A percentile compares a stretch with the other conserved stretches of the same genome.
These are phyloP conservation scores for Drosophila subpulchrella DNA, from an alignment of 1,140 invertebrate species.

Conservation along the genomic window DNA sequence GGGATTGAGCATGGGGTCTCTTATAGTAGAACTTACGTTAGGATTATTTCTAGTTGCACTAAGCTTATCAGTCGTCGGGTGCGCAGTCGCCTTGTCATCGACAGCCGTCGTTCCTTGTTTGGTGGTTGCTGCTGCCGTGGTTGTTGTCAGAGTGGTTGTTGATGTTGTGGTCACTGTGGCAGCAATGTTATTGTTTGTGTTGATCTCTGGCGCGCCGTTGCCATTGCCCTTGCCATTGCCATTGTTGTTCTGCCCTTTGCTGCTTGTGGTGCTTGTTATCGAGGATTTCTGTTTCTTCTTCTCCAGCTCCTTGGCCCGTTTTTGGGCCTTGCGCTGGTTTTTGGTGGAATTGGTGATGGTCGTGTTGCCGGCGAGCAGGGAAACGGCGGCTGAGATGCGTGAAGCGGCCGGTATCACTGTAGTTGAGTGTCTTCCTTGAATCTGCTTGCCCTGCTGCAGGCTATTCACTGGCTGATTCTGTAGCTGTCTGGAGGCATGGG, in stretches of 20 bases:
- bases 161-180: conserved; percentile 1
- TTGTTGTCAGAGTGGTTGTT: conserved; percentile 24
- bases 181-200: conserved; percentile 17
- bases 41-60: conserved; percentile 81
- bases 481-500: conserved; percentile 37
- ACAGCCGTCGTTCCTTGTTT: conserved; percentile 41
- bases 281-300: conserved; percentile 65
- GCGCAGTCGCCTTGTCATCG: conserved; percentile 45
- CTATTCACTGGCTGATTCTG: conserved; percentile 9
- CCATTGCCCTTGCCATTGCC: conserved; percentile 21
- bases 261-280: conserved; percentile 16
- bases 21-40: conserved; percentile 77
- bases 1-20: conserved; percentile 49
- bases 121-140: conserved; percentile 26
- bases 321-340: conserved; percentile 53
- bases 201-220: conserved; percentile 7
- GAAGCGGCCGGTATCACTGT: conserved; percentile 4
- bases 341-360: conserved; percentile 22
- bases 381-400: conserved; percentile 28
- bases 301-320: conserved; percentile 63
- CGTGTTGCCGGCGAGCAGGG: conserved; percentile 22
- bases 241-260: conserved; percentile 27
- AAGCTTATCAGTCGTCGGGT: conserved; percentile 75
- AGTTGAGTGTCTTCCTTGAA: conserved; percentile 6
- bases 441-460: conserved; percentile 21